phyloP scores from a whole-genome alignment of 1,140 invertebrate species.

The Orius insidiosus region DNA sequence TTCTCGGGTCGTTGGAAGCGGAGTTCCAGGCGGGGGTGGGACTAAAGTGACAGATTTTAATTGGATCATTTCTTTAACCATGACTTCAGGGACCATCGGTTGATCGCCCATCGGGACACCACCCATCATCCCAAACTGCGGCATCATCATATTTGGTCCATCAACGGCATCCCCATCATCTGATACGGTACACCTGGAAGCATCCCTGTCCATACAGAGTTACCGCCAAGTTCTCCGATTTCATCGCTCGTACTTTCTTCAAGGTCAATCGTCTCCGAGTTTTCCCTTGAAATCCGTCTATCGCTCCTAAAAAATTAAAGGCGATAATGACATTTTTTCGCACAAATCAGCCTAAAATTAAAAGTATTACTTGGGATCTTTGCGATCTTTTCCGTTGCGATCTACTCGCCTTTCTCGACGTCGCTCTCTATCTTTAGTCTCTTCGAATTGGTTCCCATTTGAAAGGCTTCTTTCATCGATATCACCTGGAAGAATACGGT shows the following conservation, averaged over 20 bases:
- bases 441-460: constrained; percentile 4
- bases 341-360: neutral
- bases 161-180: constrained; percentile 41
- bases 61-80: constrained; percentile 63
- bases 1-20: constrained; percentile 63
- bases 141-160: constrained; percentile 37
- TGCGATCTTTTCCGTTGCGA: constrained; percentile 2
- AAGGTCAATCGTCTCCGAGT: neutral
- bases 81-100: constrained; percentile 29
- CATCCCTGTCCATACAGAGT: constrained; percentile 3
- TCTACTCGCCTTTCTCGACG: constrained; percentile 20
- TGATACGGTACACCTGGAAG: constrained; percentile 29
- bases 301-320: neutral
- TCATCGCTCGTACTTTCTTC: neutral
- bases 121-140: constrained; percentile 31
- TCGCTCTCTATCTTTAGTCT: constrained; percentile 22
- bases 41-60: constrained; percentile 72
- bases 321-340: neutral
- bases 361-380: constrained; percentile 12
- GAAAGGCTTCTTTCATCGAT: constrained; percentile 23
- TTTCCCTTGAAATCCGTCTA: neutral
- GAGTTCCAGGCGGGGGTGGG: constrained; percentile 70
- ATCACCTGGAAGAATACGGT: constrained; percentile 21
- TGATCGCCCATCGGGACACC: constrained; percentile 28
- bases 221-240: neutral